A percentile compares a stretch with the other conserved stretches of the same genome.
Conservation (phyloP, 2,888 invertebrate species). For the Gastracanthus pulcherrimus region DNA sequence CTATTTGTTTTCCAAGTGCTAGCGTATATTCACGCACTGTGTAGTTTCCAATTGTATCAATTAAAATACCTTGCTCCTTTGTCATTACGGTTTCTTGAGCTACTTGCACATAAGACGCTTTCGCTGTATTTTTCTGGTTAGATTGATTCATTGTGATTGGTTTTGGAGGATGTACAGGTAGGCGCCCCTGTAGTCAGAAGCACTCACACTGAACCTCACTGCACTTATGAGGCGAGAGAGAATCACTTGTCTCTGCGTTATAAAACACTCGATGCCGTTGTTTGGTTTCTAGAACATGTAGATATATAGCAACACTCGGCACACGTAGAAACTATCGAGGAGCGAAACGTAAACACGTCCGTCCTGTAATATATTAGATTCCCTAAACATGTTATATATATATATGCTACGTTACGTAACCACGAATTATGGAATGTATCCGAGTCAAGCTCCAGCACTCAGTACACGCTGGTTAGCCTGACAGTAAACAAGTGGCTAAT, state of each 20-base stretch:
- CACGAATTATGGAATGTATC: no score
- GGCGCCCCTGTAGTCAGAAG: conserved; percentile 6
- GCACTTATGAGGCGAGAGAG: background rate
- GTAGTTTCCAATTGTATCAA: background rate
- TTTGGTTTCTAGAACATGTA: background rate
- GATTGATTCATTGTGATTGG: background rate
- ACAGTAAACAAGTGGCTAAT: no score
- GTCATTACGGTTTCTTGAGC: background rate
- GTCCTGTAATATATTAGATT: no score
- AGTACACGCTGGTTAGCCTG: no score
- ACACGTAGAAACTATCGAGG: background rate
- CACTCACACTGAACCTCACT: background rate
- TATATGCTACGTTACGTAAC: no score
- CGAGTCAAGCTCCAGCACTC: no score
- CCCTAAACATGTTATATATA: no score
- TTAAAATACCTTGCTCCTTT: background rate
- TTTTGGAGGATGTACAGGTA: background rate
- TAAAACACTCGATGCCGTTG: background rate
- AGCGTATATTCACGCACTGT: background rate
- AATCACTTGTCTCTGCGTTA: background rate
- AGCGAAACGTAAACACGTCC: conserved; percentile 4
- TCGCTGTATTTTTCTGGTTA: background rate
- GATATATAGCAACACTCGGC: background rate
- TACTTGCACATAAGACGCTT: no score
- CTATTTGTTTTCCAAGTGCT: background rate